Evolutionary conservation across 2,888 invertebrate genomes (phyloP).

Genomic region (Steinernema scapterisci): DNA sequence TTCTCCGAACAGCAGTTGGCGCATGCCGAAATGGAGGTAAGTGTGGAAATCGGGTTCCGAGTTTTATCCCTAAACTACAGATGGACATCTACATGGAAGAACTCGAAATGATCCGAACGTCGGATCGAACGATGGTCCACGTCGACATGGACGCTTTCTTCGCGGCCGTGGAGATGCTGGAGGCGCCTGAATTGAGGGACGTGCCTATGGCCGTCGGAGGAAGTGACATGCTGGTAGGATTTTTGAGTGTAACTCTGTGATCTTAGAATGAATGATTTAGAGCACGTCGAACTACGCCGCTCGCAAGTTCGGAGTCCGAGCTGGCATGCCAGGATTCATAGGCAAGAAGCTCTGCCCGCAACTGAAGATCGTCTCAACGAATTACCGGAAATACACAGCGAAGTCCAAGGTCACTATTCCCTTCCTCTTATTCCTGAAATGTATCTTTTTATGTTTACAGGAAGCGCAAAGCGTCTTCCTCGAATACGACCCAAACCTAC

Average conservation of each 20-base stretch:
- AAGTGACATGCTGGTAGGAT: conserved; percentile 71
- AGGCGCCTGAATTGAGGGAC: conserved; percentile 68
- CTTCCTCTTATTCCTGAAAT: conserved; percentile 31
- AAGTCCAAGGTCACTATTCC: background rate
- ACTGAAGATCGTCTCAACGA: conserved; percentile 71
- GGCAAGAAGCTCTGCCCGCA: conserved; percentile 73
- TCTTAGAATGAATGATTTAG: conserved; percentile 63
- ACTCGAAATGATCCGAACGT: conserved; percentile 69
- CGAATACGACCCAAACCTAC: conserved; percentile 72
- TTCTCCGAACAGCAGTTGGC: conserved; percentile 42
- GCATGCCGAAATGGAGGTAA: conserved; percentile 45
- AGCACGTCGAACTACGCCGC: conserved; percentile 74
- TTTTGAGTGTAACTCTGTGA: background rate
- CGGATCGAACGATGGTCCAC: conserved; percentile 71
- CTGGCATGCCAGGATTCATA: conserved; percentile 75
- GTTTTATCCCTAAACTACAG: conserved; percentile 64
- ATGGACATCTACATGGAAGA: conserved; percentile 69
- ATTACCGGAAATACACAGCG: conserved; percentile 72
- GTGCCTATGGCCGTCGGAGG: conserved; percentile 75
- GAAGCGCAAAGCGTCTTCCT: conserved; percentile 68
- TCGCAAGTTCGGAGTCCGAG: conserved; percentile 73
- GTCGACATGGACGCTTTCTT: conserved; percentile 75
- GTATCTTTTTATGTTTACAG: conserved; percentile 34
- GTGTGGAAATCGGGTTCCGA: background rate
- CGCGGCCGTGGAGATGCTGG: conserved; percentile 74